phyloP scores from a whole-genome alignment of 2,797 vertebrate genomes.

The Streptopelia turtur region DNA sequence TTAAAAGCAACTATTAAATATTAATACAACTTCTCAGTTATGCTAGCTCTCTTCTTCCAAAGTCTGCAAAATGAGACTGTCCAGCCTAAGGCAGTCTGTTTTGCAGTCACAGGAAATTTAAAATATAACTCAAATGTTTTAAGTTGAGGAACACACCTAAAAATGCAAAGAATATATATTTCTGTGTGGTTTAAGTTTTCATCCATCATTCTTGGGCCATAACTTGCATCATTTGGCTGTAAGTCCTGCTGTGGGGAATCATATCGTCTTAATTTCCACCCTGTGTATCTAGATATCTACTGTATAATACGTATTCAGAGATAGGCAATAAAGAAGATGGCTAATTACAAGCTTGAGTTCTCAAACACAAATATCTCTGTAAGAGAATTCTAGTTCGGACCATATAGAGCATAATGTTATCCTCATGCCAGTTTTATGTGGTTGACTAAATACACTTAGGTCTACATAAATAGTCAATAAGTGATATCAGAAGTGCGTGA shows the following conservation, averaged over 20 bases:
- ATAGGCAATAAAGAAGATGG: not conserved
- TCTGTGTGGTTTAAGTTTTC: not conserved
- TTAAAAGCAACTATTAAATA: not conserved
- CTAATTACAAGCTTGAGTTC: not conserved
- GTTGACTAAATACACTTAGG: not conserved
- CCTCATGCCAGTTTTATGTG: not conserved
- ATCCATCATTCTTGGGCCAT: not conserved
- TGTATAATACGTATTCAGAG: not conserved
- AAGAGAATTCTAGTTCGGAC: not conserved
- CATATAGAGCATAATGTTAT: not conserved
- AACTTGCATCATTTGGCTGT: not conserved
- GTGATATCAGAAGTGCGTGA: not conserved
- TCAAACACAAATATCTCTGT: not conserved
- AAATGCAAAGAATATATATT: not conserved
- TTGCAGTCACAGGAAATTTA: not conserved
- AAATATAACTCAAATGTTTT: not conserved
- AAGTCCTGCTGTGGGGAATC: not conserved
- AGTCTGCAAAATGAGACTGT: not conserved
- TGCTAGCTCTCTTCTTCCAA: not conserved
- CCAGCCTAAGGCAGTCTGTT: not conserved
- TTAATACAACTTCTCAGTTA: not conserved
- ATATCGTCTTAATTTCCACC: not conserved
- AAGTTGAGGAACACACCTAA: not conserved
- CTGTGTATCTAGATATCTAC: not conserved
- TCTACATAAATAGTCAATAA: not conserved